Conservation (phyloP, 2,888 invertebrate genomes). For the Clostera curtula region DNA sequence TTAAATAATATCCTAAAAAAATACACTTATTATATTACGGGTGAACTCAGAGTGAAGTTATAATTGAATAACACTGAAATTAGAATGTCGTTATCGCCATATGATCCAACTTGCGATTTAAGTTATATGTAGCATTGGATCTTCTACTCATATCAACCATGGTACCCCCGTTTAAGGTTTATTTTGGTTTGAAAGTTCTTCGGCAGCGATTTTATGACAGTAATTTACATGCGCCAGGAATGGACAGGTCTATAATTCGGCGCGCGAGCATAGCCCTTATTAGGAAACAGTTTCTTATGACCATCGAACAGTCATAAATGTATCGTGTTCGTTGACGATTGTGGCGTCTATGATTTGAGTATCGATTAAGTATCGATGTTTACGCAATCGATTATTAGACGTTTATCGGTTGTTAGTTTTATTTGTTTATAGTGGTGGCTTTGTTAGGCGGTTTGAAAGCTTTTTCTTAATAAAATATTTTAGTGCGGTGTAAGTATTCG, state of each 20-base stretch:
- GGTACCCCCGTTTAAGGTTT: too few relatives aligned
- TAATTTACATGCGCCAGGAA: conserved; percentile 41
- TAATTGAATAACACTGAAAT: conserved; percentile 43
- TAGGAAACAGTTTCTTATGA: conserved; percentile 32
- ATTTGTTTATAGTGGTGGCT: conserved; percentile 20
- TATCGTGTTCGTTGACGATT: conserved; percentile 26
- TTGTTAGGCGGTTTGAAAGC: conserved; percentile 18
- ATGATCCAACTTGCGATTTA: conserved; percentile 37
- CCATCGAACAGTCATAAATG: conserved; percentile 35
- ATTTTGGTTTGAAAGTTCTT: conserved; percentile 19
- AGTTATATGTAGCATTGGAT: conserved; percentile 19
- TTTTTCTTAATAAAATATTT: conserved; percentile 14
- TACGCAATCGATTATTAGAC: conserved; percentile 19
- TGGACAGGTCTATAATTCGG: conserved; percentile 25
- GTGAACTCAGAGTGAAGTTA: conserved; percentile 33
- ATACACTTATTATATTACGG: too few relatives aligned
- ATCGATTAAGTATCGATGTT: conserved; percentile 19
- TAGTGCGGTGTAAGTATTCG: not conserved
- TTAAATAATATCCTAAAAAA: too few relatives aligned
- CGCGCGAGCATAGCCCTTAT: conserved; percentile 24
- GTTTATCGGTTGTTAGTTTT: conserved; percentile 23
- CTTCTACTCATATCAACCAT: too few relatives aligned
- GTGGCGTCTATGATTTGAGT: conserved; percentile 6
- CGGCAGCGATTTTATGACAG: conserved; percentile 38
- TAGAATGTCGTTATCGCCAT: conserved; percentile 32